These are phyloP conservation scores for Nemopilema nomurai DNA, from an alignment of 30 jellyfish, hydroid and myxozoan genomes.

Conservation along the genomic window DNA sequence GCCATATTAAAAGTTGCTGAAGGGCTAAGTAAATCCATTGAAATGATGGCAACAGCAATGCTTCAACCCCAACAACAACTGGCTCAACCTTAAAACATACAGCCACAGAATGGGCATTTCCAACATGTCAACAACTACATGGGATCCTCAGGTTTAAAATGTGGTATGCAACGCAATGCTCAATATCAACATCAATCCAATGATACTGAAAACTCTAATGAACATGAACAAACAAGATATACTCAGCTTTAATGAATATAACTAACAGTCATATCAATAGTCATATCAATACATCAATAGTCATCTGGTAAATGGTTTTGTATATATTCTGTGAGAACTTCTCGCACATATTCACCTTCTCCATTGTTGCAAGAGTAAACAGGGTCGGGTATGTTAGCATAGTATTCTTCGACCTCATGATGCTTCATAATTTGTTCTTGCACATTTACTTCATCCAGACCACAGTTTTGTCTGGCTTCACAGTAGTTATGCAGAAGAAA, in stretches of 20 bases:
- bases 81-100: neutral
- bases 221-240: neutral
- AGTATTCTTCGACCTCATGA: neutral
- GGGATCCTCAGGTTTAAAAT: too few species aligned
- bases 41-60: slow-evolving; percentile 12
- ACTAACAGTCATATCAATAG: neutral
- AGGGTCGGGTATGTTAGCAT: slow-evolving; percentile 26
- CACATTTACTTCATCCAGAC: slow-evolving; percentile 21
- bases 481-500: slow-evolving; percentile 77
- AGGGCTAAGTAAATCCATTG: slow-evolving; percentile 11
- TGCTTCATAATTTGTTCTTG: slow-evolving; percentile 20
- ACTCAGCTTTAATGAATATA: neutral
- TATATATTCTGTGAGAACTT: neutral
- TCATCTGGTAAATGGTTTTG: slow-evolving; percentile 2
- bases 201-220: too few species aligned
- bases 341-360: slow-evolving; percentile 9
- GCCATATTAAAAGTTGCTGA: slow-evolving; percentile 32
- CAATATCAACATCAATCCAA: too few species aligned
- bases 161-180: too few species aligned
- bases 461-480: neutral
- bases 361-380: slow-evolving; percentile 8
- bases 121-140: neutral
- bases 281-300: neutral
- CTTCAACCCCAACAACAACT: neutral
- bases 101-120: neutral